Percentiles rank a stretch among this genome's conserved stretches.
Evolutionary conservation across 2,113 vertebrate species (phyloP).

Genomic region (Phodopus roborovskii): DNA sequence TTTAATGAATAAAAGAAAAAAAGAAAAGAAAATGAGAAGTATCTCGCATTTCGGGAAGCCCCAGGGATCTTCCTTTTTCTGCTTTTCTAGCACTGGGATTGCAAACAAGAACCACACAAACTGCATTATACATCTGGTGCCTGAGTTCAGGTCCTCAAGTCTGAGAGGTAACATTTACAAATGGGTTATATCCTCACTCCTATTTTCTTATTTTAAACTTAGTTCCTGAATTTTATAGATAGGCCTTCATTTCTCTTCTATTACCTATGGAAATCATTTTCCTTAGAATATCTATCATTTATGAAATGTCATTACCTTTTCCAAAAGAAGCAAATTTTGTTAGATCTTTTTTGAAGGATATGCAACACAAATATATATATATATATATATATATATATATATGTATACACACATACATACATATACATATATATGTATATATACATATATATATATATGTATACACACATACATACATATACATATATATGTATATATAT

Average conservation of each 20-base stretch:
- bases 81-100: background rate
- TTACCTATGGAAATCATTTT: background rate
- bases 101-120: too few species aligned
- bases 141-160: too few species aligned
- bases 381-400: too few species aligned
- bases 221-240: background rate
- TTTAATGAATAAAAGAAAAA: too few species aligned
- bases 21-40: background rate
- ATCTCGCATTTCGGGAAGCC: background rate
- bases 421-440: too few species aligned
- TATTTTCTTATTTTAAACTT: background rate
- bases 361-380: too few species aligned
- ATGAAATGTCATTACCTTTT: background rate
- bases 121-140: background rate
- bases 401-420: too few species aligned
- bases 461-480: too few species aligned
- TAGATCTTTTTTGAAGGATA: background rate
- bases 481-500: too few species aligned
- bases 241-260: background rate
- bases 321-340: background rate
- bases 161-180: background rate
- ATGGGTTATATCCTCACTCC: background rate
- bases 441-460: too few species aligned
- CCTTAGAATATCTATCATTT: background rate
- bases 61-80: background rate